Base-by-base conservation (phyloP, 1,140 invertebrate species). In the Dolichoris vasculosae region DNA sequence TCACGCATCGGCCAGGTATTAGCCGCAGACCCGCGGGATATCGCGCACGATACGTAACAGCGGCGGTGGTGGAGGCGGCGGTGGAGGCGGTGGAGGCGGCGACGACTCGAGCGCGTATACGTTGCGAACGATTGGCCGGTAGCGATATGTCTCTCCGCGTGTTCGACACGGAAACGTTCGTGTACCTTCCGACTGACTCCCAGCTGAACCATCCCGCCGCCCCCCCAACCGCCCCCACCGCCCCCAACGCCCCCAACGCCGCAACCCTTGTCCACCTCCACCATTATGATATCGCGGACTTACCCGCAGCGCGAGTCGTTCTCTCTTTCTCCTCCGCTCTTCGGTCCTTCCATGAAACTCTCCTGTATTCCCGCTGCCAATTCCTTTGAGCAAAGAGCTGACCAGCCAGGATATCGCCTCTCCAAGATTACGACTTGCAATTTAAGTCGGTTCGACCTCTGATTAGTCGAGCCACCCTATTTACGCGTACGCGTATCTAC, bases 1-100 rank as follows among this genome's bases (percentile, higher is more conserved):
- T 93, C 89, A 92, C 89, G 90, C 89, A 88, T 89, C 89, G 89
- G 87, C 86, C 86, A 89, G 89, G 88, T 89, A 91, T 88, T 87
- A 88, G 80, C 88, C 85, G 71, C 86, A 88, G 76, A 84, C 85
- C 87, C 88, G 82, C 85, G 84, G 86, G 88, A 86, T 85, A 67
- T 1, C 51, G 76, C 35, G 48, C 71, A 43, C 71, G 76, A 85
- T 77, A 86, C 69, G 30, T 38, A n/a, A 38, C 7, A 59, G 3
- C 30, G n/a, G n/a, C 30, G 32, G n/a, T 30, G 43, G 43, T n/a
- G n/a, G n/a, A n/a, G n/a, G n/a, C n/a, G n/a, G n/a, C n/a, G n/a
- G n/a, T 7, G 13, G 59, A 64, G 59, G 26, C 7, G 59, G 59
- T 26, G n/a, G n/a, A n/a, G n/a, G n/a, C n/a, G n/a, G n/a, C n/a